phyloP scores from a whole-genome alignment of 1,140 invertebrate species.

The Bombus polaris region DNA sequence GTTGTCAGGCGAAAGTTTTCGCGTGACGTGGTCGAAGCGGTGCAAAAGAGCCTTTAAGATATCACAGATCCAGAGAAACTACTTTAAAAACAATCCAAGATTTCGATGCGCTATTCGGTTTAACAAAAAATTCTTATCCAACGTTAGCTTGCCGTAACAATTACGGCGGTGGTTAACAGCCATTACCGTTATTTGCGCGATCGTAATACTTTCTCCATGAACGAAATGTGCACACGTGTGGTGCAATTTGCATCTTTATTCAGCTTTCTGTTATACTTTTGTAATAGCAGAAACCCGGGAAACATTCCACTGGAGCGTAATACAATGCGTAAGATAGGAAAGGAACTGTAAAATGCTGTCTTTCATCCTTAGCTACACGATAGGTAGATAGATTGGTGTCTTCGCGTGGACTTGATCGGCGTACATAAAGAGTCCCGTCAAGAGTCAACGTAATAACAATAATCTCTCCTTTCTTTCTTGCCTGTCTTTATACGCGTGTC shows the following conservation, averaged over 20 bases:
- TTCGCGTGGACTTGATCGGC: constrained; percentile 15
- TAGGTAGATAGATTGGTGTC: constrained; percentile 39
- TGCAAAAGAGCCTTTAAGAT: background rate
- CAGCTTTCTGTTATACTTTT: background rate
- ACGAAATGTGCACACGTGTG: background rate
- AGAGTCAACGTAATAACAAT: constrained; percentile 33
- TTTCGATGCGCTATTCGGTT: background rate
- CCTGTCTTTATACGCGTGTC: background rate
- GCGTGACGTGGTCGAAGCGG: background rate
- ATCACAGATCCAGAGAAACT: background rate
- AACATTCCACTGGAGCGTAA: constrained; percentile 21
- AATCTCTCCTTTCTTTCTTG: constrained; percentile 7
- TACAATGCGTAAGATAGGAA: constrained; percentile 15
- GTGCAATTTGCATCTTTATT: background rate
- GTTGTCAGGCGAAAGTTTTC: background rate
- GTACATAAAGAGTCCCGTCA: constrained; percentile 29
- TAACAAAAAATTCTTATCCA: background rate
- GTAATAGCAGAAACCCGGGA: no score
- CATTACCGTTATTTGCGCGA: background rate
- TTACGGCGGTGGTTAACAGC: background rate
- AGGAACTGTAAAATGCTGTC: constrained; percentile 9
- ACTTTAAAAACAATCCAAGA: background rate
- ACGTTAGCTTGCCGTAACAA: background rate
- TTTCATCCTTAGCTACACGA: constrained; percentile 5
- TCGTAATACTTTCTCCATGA: background rate